Percentiles rank a stretch among this genome's conserved stretches.
These are phyloP conservation scores for Nannospalax galili DNA, from an alignment of 2,113 vertebrate genomes.

Conservation along the genomic window DNA sequence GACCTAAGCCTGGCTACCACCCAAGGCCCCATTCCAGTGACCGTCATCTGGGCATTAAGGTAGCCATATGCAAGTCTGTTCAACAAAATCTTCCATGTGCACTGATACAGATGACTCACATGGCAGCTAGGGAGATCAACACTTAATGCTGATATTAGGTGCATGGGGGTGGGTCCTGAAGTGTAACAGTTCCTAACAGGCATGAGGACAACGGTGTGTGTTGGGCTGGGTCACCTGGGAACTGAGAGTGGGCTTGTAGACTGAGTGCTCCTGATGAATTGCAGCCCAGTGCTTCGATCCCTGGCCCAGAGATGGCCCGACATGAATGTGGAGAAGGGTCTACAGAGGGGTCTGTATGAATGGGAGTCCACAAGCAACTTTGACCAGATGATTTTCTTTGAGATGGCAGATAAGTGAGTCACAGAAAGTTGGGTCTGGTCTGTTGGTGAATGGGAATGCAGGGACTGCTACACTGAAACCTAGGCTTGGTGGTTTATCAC, in stretches of 20 bases:
- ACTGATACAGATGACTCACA: too few relatives aligned
- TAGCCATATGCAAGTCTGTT: too few relatives aligned
- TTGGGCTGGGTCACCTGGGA: neutral
- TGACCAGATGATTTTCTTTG: slow-evolving; percentile 31
- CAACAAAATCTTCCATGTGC: too few relatives aligned
- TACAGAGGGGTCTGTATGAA: neutral
- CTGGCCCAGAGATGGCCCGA: neutral
- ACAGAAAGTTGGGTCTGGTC: neutral
- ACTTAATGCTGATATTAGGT: too few relatives aligned
- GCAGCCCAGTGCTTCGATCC: neutral
- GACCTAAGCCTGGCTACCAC: neutral
- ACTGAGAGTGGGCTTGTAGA: neutral
- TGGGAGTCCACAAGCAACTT: neutral
- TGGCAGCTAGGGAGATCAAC: too few relatives aligned
- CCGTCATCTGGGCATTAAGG: too few relatives aligned
- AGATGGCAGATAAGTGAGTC: neutral
- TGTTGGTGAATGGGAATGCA: neutral
- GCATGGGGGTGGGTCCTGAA: neutral
- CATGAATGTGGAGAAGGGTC: neutral
- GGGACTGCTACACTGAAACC: too few relatives aligned
- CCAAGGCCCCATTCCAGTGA: neutral
- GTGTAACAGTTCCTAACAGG: too few relatives aligned
- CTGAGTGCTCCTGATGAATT: neutral
- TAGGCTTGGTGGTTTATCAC: too few relatives aligned
- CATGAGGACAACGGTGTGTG: too few relatives aligned